Evolutionary conservation across 2,888 invertebrate species (phyloP), one percentile per base, ranked within the genome.

Genomic region (Uloborus plumipes): DNA sequence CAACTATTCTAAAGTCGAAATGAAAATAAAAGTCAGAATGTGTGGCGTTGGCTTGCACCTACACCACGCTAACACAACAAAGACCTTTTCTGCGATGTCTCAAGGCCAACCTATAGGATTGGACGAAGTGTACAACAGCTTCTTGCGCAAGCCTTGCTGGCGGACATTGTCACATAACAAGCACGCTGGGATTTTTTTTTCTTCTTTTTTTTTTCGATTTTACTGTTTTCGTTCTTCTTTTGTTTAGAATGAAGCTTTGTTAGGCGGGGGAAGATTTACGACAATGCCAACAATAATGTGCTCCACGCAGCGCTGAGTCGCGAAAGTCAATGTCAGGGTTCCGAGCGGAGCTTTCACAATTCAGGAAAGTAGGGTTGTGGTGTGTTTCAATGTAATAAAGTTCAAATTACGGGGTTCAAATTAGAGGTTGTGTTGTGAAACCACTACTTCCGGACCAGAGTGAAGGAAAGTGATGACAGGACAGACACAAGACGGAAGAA

Each of bases 241-340:
- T 72, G 78, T 78, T 78, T 78, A 58, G 64, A 64, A 78, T 51
- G 59, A n/a, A 59, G 72, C 78, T 78, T 78, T 72, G 71, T 71
- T 77, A 55, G 64, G 64, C 53, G 22, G 55, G 22, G 55, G 50
- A 59, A 71, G 72, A 78, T 72, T 78, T 78, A 72, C 59, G 78
- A 78, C 71, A 78, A 20, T 26, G 53, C 71, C 61, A 55, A 78
- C 78, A 71, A 78, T 72, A 70, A 70, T 49, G 58, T 55, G 55
- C 64, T 62, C 69, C 53, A 62, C 53, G 69, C 62, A 47, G 69
- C 31, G 53, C n/a, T 67, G 61, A 65, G 31, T 65, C 58, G 64
- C 26, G 67, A 71, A 78, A 78, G 77, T 78, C 72, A 78, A 78
- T 78, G 78, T 78, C 78, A 78, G 78, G 66, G 78, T 66, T 71